A percentile compares a stretch with the other conserved stretches of the same genome.
Conservation (phyloP, 2,113 vertebrate species). For the Sula dactylatra region DNA sequence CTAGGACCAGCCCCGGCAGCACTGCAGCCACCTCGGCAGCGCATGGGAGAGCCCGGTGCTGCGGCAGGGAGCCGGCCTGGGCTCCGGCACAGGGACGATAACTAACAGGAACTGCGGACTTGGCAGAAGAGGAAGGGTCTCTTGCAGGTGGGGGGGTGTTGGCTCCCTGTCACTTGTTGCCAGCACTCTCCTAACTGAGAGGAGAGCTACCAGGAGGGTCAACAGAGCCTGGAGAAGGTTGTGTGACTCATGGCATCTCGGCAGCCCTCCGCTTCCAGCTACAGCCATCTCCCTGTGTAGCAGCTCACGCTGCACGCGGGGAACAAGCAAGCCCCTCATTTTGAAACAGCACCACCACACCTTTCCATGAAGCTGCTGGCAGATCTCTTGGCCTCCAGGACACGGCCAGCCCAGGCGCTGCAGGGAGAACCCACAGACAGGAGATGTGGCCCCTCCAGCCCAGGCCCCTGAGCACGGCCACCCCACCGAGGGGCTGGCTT, state of each 20-base stretch:
- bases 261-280: background rate
- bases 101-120: background rate
- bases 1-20: background rate
- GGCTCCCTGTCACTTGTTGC: accelerated
- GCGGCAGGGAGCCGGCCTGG: background rate
- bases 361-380: background rate
- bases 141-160: no score
- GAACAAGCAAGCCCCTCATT: background rate
- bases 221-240: background rate
- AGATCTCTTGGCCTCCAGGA: background rate
- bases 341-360: no score
- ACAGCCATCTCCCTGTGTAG: accelerated
- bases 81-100: background rate
- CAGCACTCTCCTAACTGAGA: background rate
- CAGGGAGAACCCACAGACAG: background rate
- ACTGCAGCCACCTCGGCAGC: accelerated
- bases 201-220: no score
- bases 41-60: background rate
- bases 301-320: background rate
- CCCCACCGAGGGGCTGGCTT: no score
- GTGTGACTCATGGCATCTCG: accelerated
- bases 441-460: background rate
- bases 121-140: background rate
- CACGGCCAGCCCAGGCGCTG: background rate
- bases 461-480: background rate